Percentiles rank a stretch among this genome's conserved stretches.
These are phyloP conservation scores for Papilio elwesi DNA, from an alignment of 2,888 invertebrate species.

Conservation along the genomic window DNA sequence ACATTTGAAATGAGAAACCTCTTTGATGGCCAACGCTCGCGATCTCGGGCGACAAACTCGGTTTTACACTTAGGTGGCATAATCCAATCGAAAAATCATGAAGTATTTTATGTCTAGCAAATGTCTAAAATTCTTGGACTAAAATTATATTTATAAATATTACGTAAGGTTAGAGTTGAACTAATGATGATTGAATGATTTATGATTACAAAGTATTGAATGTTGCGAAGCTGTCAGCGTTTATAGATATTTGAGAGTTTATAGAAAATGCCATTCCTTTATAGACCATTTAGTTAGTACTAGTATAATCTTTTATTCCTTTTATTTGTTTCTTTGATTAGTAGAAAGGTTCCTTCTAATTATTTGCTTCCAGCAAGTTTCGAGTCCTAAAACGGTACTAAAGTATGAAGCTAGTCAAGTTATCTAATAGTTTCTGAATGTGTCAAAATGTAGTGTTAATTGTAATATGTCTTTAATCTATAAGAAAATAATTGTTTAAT, in stretches of 20 bases:
- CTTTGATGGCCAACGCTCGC: too few relatives aligned
- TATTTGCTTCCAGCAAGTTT: not conserved
- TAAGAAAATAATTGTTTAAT: slow-evolving; percentile 1
- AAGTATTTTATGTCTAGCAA: too few relatives aligned
- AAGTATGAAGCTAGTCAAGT: slow-evolving; percentile 21
- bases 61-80: too few relatives aligned
- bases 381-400: slow-evolving; percentile 8
- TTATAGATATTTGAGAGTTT: not conserved
- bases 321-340: not conserved
- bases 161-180: too few relatives aligned
- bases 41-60: too few relatives aligned
- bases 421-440: not conserved
- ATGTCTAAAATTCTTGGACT: too few relatives aligned
- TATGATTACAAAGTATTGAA: not conserved
- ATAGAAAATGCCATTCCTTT: slow-evolving; percentile 9
- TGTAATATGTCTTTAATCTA: not conserved
- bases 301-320: not conserved
- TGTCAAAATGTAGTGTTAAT: slow-evolving; percentile 1
- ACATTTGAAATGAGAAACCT: too few relatives aligned
- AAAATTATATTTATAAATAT: too few relatives aligned
- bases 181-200: too few relatives aligned
- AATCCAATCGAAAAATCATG: too few relatives aligned
- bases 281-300: not conserved
- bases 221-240: not conserved
- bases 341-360: not conserved